A percentile compares a stretch with the other conserved stretches of the same genome.
Evolutionary conservation across 2,113 vertebrate species (phyloP).

Genomic region (Chionomys nivalis): DNA sequence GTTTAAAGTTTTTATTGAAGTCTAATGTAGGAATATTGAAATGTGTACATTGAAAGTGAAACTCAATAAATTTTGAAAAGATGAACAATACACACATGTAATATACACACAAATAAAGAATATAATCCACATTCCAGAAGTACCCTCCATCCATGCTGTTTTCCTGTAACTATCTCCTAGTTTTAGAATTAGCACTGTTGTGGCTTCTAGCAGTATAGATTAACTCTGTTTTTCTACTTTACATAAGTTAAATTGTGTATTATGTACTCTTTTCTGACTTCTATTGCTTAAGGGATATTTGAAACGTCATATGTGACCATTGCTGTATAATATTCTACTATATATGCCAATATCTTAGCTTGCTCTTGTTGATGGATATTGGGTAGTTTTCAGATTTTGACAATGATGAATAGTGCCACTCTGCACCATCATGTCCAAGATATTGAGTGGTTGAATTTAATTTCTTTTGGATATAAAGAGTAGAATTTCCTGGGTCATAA

Average conservation of each 20-base stretch:
- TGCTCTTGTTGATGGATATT: conserved; percentile 25
- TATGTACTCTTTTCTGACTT: conserved; percentile 11
- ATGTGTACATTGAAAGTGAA: not conserved
- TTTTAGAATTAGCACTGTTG: not conserved
- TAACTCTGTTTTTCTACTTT: conserved; percentile 32
- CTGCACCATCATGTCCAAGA: not conserved
- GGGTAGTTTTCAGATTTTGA: conserved; percentile 21
- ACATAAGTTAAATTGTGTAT: not conserved
- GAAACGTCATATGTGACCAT: not conserved
- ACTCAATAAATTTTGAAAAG: conserved; percentile 40
- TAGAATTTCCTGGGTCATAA: conserved; percentile 22
- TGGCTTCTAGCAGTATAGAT: conserved; percentile 28
- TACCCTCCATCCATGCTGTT: not conserved
- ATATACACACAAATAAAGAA: conserved; percentile 34
- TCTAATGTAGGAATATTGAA: not conserved
- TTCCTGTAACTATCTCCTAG: not conserved
- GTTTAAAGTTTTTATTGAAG: conserved; percentile 52
- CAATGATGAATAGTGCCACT: conserved; percentile 14
- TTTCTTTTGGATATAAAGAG: not conserved
- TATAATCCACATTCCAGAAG: conserved; percentile 13
- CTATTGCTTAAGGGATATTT: conserved; percentile 1
- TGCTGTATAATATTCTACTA: conserved; percentile 58
- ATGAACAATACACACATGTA: conserved; percentile 10
- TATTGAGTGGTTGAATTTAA: conserved; percentile 25
- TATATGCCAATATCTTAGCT: not conserved